A percentile compares a stretch with the other conserved stretches of the same genome.
phyloP scores from a whole-genome alignment of 2,888 invertebrate genomes.

The Rhamphomyia laevipes region DNA sequence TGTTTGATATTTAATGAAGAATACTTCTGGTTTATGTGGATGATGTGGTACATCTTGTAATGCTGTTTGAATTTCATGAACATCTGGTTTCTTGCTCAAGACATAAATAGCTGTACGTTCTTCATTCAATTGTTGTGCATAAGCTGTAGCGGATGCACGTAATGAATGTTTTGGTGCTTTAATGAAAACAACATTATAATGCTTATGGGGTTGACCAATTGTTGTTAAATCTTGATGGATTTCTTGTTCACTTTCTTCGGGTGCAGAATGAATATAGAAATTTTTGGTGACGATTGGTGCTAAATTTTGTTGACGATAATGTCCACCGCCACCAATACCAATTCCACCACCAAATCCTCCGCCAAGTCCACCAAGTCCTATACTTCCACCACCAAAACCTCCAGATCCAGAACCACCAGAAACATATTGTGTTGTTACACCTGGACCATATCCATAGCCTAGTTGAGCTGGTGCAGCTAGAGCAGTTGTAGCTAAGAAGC shows the following conservation, averaged over 20 bases:
- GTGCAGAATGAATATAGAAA: slow-evolving; percentile 35
- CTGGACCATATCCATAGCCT: too few relatives aligned
- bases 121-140: slow-evolving; percentile 30
- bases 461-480: too few relatives aligned
- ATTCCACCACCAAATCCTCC: too few relatives aligned
- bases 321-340: background rate
- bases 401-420: too few relatives aligned
- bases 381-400: too few relatives aligned
- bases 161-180: slow-evolving; percentile 33
- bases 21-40: slow-evolving; percentile 35
- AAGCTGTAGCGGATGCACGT: slow-evolving; percentile 27
- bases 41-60: slow-evolving; percentile 28
- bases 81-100: slow-evolving; percentile 32
- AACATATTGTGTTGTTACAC: too few relatives aligned
- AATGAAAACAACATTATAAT: slow-evolving; percentile 35
- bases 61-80: slow-evolving; percentile 30
- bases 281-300: slow-evolving; percentile 30
- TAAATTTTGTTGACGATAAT: background rate
- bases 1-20: slow-evolving; percentile 37
- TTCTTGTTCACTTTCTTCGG: slow-evolving; percentile 33
- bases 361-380: too few relatives aligned
- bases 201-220: slow-evolving; percentile 27
- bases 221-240: slow-evolving; percentile 28
- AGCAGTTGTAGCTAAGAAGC: too few relatives aligned
- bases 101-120: slow-evolving; percentile 38